phyloP scores from a whole-genome alignment of 2,888 invertebrate species.

The Melolontha melolontha region DNA sequence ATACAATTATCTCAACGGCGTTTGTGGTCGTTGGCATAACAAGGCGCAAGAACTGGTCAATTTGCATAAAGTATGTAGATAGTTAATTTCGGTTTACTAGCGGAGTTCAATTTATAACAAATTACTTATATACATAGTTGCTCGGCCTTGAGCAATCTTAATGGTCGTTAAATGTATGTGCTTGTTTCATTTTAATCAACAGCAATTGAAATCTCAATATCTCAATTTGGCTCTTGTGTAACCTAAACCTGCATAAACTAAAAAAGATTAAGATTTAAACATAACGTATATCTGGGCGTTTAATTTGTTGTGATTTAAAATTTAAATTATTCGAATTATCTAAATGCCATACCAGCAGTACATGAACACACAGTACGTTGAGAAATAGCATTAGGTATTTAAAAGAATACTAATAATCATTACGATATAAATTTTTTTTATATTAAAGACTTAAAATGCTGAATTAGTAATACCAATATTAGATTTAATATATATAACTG shows the following conservation, averaged over 20 bases:
- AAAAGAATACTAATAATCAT: no score
- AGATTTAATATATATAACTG: no score
- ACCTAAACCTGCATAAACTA: neutral
- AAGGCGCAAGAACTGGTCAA: slow-evolving; percentile 27
- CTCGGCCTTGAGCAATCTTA: slow-evolving; percentile 30
- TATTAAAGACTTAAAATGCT: no score
- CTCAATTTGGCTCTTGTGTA: slow-evolving; percentile 20
- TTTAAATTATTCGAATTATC: no score
- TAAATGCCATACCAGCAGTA: no score
- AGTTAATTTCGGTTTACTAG: slow-evolving; percentile 26
- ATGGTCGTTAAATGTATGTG: slow-evolving; percentile 27
- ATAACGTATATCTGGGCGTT: no score
- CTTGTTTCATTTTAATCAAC: slow-evolving; percentile 24
- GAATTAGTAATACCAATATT: no score
- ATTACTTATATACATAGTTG: slow-evolving; percentile 30
- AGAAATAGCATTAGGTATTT: no score
- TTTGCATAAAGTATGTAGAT: slow-evolving; percentile 26
- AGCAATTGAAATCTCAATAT: slow-evolving; percentile 37
- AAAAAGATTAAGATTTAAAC: neutral
- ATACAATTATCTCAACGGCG: neutral
- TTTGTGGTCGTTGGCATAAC: slow-evolving; percentile 12
- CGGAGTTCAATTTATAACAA: slow-evolving; percentile 34
- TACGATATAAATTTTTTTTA: no score
- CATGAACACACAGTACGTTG: no score
- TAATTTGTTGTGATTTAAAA: no score